Evolutionary conservation across 2,113 vertebrate species (phyloP).

Genomic region (Equus przewalskii): DNA sequence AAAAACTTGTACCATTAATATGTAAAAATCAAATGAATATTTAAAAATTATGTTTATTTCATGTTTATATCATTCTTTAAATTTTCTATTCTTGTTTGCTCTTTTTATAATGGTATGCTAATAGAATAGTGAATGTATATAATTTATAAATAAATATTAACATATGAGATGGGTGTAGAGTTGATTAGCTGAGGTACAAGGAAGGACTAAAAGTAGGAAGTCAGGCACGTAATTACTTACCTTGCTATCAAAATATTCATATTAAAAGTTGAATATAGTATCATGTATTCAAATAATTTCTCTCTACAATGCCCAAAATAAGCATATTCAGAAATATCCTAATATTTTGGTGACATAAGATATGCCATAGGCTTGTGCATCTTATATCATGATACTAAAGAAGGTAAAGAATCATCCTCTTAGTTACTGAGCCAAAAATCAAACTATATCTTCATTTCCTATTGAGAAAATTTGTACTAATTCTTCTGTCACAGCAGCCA

Average conservation of each 20-base stretch:
- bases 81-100: neutral
- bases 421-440: neutral
- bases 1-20: neutral
- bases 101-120: conserved; percentile 11
- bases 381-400: neutral
- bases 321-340: neutral
- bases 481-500: neutral
- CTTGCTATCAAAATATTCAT: neutral
- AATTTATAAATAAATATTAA: neutral
- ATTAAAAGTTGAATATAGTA: neutral
- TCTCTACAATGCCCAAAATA: neutral
- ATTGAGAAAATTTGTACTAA: conserved; percentile 23
- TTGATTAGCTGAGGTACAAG: neutral
- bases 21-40: neutral
- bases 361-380: neutral
- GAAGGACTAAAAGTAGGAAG: neutral
- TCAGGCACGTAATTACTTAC: neutral
- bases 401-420: neutral
- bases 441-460: conserved; percentile 19
- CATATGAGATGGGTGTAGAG: neutral
- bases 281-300: neutral
- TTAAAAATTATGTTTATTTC: neutral
- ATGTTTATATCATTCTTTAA: neutral
- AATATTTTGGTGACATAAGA: neutral
- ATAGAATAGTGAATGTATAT: neutral